Evolutionary conservation across 2,113 vertebrate genomes (phyloP).

Genomic region (Sapajus apella): DNA sequence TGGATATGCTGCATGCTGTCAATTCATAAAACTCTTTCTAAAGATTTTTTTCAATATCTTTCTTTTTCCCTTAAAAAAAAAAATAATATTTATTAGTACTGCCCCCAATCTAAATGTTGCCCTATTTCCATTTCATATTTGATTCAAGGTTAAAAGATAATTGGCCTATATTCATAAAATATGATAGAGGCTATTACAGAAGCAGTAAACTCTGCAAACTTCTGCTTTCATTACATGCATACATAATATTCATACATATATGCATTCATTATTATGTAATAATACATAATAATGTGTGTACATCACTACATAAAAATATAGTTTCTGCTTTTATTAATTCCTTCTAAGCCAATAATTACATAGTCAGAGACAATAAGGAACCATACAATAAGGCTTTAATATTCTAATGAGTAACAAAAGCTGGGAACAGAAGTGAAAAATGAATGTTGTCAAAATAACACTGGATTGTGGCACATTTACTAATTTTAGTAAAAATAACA

Average conservation of each 20-base stretch:
- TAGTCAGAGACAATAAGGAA: background rate
- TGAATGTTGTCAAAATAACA: background rate
- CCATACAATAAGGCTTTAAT: background rate
- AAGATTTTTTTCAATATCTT: background rate
- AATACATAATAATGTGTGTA: too few species aligned
- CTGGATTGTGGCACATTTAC: background rate
- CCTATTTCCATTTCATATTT: background rate
- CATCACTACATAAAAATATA: background rate
- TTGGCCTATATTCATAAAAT: background rate
- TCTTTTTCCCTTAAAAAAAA: constrained; percentile 1
- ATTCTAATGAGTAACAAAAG: background rate
- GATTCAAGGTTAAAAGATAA: background rate
- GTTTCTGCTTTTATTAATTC: background rate
- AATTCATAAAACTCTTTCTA: constrained; percentile 1
- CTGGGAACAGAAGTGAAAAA: background rate
- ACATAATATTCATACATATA: too few species aligned
- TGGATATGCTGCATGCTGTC: background rate
- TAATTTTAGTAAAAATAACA: background rate
- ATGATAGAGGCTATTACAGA: background rate
- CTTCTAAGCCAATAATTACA: background rate
- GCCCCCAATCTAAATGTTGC: background rate
- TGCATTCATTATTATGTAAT: too few species aligned
- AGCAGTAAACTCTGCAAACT: background rate
- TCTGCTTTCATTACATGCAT: background rate
- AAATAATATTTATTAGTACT: background rate